Percentiles rank a stretch among this genome's conserved stretches.
Evolutionary conservation across 2,113 vertebrate genomes (phyloP).

Genomic region (Apeltes quadracus): DNA sequence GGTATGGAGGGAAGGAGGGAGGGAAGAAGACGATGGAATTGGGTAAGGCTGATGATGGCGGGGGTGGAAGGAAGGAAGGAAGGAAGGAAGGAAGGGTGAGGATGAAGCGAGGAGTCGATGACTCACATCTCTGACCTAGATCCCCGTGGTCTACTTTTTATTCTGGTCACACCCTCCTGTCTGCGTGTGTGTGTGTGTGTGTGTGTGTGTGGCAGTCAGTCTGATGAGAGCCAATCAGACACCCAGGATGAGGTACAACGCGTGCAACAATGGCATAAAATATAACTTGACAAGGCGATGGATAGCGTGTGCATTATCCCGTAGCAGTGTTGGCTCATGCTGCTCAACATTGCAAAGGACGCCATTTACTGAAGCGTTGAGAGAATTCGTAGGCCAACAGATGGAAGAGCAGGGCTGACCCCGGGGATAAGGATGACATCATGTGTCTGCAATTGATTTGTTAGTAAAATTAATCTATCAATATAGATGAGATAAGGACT

Average conservation of each 20-base stretch:
- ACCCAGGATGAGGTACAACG: neutral
- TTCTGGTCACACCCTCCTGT: conserved; percentile 52
- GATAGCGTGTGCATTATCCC: neutral
- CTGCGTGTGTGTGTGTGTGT: conserved; percentile 30
- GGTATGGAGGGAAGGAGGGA: conserved; percentile 37
- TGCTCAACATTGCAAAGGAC: neutral
- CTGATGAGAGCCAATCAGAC: conserved; percentile 25
- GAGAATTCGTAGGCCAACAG: neutral
- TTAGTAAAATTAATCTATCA: too few relatives aligned
- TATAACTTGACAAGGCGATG: neutral
- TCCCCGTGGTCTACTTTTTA: conserved; percentile 61
- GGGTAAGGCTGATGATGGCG: conserved; percentile 42
- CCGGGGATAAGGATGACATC: conserved; percentile 4
- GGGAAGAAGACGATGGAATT: conserved; percentile 23
- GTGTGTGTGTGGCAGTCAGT: conserved; percentile 36
- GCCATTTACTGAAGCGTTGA: neutral
- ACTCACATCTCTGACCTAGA: conserved; percentile 78
- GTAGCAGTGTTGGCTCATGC: neutral
- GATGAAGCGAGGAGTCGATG: conserved; percentile 61
- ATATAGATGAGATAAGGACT: neutral
- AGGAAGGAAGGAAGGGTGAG: conserved; percentile 15
- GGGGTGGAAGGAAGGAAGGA: conserved; percentile 24
- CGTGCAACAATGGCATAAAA: neutral
- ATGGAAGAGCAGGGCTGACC: neutral
- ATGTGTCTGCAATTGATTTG: too few relatives aligned